Evolutionary conservation across 1,140 invertebrate species (phyloP).

Genomic region (Drosophila orena): DNA sequence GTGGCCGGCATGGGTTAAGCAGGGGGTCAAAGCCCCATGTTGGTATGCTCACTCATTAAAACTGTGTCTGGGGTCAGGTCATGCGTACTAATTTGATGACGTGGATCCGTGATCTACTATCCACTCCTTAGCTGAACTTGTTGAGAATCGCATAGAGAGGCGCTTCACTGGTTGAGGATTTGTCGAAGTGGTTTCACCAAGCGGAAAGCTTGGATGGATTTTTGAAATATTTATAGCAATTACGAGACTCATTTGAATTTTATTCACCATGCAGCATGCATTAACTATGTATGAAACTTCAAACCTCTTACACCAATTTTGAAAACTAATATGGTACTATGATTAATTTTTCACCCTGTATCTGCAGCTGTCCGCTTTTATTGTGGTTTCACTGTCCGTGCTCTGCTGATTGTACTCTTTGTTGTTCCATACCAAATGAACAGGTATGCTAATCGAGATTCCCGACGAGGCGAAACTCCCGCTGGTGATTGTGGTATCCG

Average conservation of each 20-base stretch:
- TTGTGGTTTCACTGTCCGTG: conserved; percentile 59
- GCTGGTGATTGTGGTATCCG: conserved; percentile 20
- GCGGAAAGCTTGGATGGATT: too few species aligned
- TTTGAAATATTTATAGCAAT: neutral
- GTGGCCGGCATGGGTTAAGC: conserved; percentile 15
- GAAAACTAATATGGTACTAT: neutral
- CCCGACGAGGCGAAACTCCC: conserved; percentile 8
- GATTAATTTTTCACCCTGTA: conserved; percentile 22
- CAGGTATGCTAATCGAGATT: conserved; percentile 44
- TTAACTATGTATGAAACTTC: neutral
- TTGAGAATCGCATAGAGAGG: conserved; percentile 8
- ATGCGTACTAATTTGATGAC: conserved; percentile 53
- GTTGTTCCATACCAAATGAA: conserved; percentile 60
- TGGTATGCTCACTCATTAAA: conserved; percentile 27
- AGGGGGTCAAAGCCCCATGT: conserved; percentile 9
- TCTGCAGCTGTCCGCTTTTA: conserved; percentile 47
- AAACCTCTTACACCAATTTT: neutral
- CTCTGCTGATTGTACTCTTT: conserved; percentile 25
- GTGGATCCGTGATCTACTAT: conserved; percentile 11
- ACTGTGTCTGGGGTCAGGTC: conserved; percentile 40
- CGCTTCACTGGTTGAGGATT: neutral
- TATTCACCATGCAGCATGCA: neutral
- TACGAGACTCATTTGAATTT: neutral
- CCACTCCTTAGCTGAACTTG: neutral
- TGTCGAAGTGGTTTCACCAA: neutral